A percentile compares a stretch with the other conserved stretches of the same genome.
These are phyloP conservation scores for Caenorhabditis becei DNA, from an alignment of 2,888 invertebrate genomes.

Conservation along the genomic window DNA sequence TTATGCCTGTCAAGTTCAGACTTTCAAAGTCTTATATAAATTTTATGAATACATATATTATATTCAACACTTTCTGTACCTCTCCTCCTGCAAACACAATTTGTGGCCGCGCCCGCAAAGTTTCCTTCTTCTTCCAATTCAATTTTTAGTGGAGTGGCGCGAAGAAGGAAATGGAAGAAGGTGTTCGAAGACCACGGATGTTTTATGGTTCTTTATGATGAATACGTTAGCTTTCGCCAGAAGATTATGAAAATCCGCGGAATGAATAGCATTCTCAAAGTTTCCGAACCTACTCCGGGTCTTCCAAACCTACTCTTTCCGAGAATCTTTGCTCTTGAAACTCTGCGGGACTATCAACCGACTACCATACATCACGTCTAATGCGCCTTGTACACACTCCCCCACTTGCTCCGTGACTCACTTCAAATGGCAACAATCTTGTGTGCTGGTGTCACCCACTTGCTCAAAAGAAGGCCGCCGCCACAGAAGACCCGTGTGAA, in stretches of 20 bases:
- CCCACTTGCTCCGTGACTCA: constrained; percentile 11
- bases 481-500: constrained; percentile 49
- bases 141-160: constrained; percentile 31
- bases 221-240: neutral
- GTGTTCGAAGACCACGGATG: constrained; percentile 37
- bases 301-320: neutral
- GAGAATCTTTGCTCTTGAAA: constrained; percentile 31
- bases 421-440: constrained; percentile 40
- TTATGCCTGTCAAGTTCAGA: constrained; percentile 23
- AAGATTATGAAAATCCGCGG: neutral
- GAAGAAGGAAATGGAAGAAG: neutral
- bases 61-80: constrained; percentile 28
- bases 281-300: too few species aligned
- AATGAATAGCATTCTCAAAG: too few species aligned
- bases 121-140: constrained; percentile 34
- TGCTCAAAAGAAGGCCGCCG: constrained; percentile 35
- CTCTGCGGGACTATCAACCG: constrained; percentile 23
- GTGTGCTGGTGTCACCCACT: constrained; percentile 51
- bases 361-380: constrained; percentile 36
- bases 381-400: constrained; percentile 5
- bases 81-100: constrained; percentile 28
- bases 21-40: neutral
- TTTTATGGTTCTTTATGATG: constrained; percentile 1
- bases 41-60: constrained; percentile 17
- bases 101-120: constrained; percentile 23